Evolutionary conservation across 2,797 vertebrate species (phyloP).

Genomic region (Cossypha niveicapilla): DNA sequence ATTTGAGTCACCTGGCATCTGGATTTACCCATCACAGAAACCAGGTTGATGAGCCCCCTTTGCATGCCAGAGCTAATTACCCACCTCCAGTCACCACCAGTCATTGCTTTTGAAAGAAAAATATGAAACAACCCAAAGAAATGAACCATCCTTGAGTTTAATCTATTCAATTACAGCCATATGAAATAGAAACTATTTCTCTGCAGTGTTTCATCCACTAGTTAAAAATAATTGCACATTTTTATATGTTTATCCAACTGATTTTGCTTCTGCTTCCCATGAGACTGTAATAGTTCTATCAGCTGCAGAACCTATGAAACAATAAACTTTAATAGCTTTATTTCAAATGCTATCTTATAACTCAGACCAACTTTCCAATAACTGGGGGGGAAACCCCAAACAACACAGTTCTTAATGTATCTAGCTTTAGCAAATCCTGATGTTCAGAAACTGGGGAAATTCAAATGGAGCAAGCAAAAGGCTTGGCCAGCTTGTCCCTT

Average conservation of each 20-base stretch:
- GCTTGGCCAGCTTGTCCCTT: background rate
- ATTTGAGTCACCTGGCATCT: background rate
- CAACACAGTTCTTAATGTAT: background rate
- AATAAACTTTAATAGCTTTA: slow-evolving; percentile 46
- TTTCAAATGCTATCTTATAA: background rate
- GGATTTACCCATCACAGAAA: background rate
- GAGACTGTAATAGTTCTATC: background rate
- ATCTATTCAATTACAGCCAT: background rate
- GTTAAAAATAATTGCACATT: slow-evolving; percentile 45
- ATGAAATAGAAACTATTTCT: slow-evolving; percentile 16
- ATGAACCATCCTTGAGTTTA: background rate
- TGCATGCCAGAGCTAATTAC: background rate
- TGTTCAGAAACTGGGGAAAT: background rate
- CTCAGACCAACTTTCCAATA: background rate
- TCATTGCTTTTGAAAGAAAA: background rate
- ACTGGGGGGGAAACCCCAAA: background rate
- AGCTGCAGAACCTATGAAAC: background rate
- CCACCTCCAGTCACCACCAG: background rate
- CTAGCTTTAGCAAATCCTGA: background rate
- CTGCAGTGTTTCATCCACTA: slow-evolving; percentile 21
- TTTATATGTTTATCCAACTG: slow-evolving; percentile 42
- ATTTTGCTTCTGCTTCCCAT: slow-evolving; percentile 22
- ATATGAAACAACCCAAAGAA: background rate
- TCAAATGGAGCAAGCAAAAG: background rate
- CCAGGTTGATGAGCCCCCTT: background rate